phyloP scores from a whole-genome alignment of 1,140 invertebrate genomes.

The Euwallacea fornicatus region DNA sequence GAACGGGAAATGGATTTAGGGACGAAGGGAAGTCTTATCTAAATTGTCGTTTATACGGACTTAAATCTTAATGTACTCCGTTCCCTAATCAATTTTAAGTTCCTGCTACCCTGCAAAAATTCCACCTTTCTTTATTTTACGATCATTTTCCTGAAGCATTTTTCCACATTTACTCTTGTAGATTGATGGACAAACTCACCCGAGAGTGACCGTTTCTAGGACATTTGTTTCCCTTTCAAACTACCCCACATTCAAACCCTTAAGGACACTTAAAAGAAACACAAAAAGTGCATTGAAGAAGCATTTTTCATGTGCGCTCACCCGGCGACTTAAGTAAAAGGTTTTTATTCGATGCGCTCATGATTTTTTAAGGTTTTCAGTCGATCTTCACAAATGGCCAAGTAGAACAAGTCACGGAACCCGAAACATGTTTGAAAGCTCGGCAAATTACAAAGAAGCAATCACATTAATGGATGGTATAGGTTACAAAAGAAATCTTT shows the following conservation, averaged over 20 bases:
- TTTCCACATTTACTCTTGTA: not conserved
- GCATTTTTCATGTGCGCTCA: slow-evolving; percentile 16
- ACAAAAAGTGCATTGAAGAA: slow-evolving; percentile 29
- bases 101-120: not conserved
- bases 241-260: slow-evolving; percentile 14
- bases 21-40: slow-evolving; percentile 24
- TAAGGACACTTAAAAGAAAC: slow-evolving; percentile 18
- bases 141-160: not conserved
- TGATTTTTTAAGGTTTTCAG: not conserved
- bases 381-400: no score
- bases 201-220: slow-evolving; percentile 10
- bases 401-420: no score
- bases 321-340: not conserved
- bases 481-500: slow-evolving; percentile 24
- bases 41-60: slow-evolving; percentile 26
- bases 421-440: no score
- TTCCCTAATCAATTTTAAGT: slow-evolving; percentile 25
- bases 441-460: slow-evolving; percentile 1
- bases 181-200: slow-evolving; percentile 19
- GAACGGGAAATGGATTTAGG: slow-evolving; percentile 31
- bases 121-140: not conserved
- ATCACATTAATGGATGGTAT: slow-evolving; percentile 29
- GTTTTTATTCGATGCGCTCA: not conserved
- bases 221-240: slow-evolving; percentile 23
- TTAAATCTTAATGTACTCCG: slow-evolving; percentile 18